Evolutionary conservation across 2,888 invertebrate genomes (phyloP).

Genomic region (Cephus pygmeus): DNA sequence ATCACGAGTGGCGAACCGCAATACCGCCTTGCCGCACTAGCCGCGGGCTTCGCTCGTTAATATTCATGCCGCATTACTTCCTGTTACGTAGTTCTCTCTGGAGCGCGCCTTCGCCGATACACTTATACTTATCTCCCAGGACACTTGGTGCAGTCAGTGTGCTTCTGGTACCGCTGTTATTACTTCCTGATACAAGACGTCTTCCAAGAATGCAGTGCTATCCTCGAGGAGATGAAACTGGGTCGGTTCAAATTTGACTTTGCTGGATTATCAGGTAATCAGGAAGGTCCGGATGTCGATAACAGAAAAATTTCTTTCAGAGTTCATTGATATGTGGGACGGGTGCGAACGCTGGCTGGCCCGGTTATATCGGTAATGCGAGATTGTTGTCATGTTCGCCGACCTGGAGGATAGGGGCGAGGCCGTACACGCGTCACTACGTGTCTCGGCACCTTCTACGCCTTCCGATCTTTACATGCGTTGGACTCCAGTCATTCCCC

Average conservation of each 20-base stretch:
- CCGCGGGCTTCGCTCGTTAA: constrained; percentile 49
- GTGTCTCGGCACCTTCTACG: constrained; percentile 1
- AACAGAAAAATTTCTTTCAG: too few relatives aligned
- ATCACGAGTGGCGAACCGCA: background rate
- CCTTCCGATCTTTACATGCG: too few relatives aligned
- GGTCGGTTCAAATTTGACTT: background rate
- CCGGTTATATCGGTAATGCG: constrained; percentile 16
- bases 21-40: constrained; percentile 46
- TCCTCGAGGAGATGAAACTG: background rate
- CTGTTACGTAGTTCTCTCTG: constrained; percentile 1
- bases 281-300: too few relatives aligned
- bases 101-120: background rate
- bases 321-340: constrained; percentile 9
- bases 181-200: background rate
- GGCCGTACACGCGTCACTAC: constrained; percentile 16
- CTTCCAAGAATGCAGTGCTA: background rate
- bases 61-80: constrained; percentile 53
- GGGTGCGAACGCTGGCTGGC: constrained; percentile 6
- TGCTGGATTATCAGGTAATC: too few relatives aligned
- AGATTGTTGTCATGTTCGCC: constrained; percentile 12
- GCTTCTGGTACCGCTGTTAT: too few relatives aligned
- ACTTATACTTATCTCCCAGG: background rate
- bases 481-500: too few relatives aligned
- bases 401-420: constrained; percentile 12
- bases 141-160: too few relatives aligned